These are phyloP conservation scores for Tetranychus cinnabarinus DNA, from an alignment of 1,140 invertebrate species.

Conservation along the genomic window DNA sequence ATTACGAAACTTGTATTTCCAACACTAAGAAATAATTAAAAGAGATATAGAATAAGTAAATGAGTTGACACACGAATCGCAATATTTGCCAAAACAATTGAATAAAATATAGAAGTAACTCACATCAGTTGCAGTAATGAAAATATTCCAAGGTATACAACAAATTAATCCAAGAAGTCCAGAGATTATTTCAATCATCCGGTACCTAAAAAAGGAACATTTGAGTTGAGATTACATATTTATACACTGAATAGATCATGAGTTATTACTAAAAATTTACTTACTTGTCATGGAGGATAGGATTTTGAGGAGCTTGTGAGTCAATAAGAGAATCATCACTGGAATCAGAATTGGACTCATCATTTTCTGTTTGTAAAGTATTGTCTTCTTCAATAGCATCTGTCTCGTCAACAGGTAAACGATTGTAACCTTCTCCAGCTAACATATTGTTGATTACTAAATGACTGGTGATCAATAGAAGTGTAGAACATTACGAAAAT, in stretches of 20 bases:
- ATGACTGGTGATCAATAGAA: too few species aligned
- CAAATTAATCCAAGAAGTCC: slow-evolving; percentile 71
- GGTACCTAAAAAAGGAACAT: slow-evolving; percentile 25
- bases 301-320: neutral
- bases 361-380: neutral
- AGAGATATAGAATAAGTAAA: neutral
- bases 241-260: neutral
- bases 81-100: neutral
- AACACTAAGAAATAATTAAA: slow-evolving; percentile 43
- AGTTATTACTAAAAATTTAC: neutral
- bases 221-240: neutral
- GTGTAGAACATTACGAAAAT: too few species aligned
- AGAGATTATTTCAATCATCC: slow-evolving; percentile 55
- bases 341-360: neutral
- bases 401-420: neutral
- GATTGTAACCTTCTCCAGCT: neutral
- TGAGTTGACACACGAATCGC: neutral
- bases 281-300: neutral
- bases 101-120: slow-evolving; percentile 34
- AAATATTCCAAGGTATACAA: slow-evolving; percentile 81
- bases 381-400: neutral
- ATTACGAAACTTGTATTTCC: slow-evolving; percentile 78
- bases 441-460: neutral
- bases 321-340: neutral
- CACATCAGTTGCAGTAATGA: slow-evolving; percentile 67